A percentile compares a stretch with the other conserved stretches of the same genome.
Evolutionary conservation across 1,140 invertebrate species (phyloP).

Genomic region (Carposina sasakii): DNA sequence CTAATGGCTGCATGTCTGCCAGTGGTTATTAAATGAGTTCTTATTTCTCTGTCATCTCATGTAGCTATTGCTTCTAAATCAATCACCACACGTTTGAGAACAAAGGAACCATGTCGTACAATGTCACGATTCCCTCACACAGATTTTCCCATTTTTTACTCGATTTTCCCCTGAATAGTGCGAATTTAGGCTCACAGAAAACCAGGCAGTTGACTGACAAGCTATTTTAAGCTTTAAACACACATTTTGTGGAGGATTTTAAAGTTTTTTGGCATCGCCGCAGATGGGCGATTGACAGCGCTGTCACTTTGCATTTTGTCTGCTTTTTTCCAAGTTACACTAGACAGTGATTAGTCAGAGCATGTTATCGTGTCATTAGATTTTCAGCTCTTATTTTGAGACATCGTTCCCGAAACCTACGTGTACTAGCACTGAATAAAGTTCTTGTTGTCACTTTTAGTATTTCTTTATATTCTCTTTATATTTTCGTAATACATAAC

Average conservation of each 20-base stretch:
- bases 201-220: constrained; percentile 20
- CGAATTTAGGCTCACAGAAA: constrained; percentile 32
- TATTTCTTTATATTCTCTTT: too few relatives aligned
- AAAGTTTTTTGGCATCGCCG: not conserved
- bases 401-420: too few relatives aligned
- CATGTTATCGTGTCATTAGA: constrained; percentile 19
- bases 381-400: too few relatives aligned
- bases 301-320: constrained; percentile 37
- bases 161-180: constrained; percentile 30
- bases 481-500: too few relatives aligned
- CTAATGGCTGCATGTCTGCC: too few relatives aligned
- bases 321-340: constrained; percentile 38
- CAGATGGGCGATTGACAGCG: constrained; percentile 40
- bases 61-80: too few relatives aligned
- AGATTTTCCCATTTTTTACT: constrained; percentile 19
- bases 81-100: too few relatives aligned
- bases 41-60: too few relatives aligned
- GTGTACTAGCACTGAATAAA: too few relatives aligned
- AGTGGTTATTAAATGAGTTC: too few relatives aligned
- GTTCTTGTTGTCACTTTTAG: too few relatives aligned
- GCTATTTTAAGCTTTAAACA: constrained; percentile 44
- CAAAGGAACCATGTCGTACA: too few relatives aligned
- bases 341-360: constrained; percentile 39
- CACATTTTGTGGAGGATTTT: constrained; percentile 29
- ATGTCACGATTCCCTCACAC: constrained; percentile 19